Base-by-base conservation (phyloP, 2,888 invertebrate species). In the Drosophila robusta region DNA sequence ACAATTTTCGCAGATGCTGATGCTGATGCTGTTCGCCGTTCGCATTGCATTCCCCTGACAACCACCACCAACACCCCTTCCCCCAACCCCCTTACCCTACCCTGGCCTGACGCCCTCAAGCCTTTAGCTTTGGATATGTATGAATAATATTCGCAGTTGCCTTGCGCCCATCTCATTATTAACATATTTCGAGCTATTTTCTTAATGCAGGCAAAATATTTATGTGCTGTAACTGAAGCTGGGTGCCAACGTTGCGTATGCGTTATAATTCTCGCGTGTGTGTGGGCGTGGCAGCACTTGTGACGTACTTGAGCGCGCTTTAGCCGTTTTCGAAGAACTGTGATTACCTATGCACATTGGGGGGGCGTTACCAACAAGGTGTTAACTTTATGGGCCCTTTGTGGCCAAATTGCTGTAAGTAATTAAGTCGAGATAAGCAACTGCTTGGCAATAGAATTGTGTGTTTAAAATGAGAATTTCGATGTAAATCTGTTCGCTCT, bases 181-280 rank as follows among this genome's bases (percentile, higher is more conserved):
- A 87, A 83, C 87, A 84, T 84, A 87, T 80, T 89, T 83, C 70
- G 46, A 87, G 75, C 68, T 75, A 88, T 80, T 80, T 89, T 87
- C 73, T 70, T 86, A 80, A 68, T 68, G 76, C 73, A 73, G 65
- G 70, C 76, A 55, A 67, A 79, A 74, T 77, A 74, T 77, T 78
- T 78, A 74, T 83, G 46, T 51, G 61, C 61, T 65, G 58, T 60
- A 51, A 74, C 61, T 72, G 63, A 64, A 63, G 64, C 64, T 58
- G 70, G 64, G 44, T 54, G 54, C 34, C 54, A 54, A 44, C 60
- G 81, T 67, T 63, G 78, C 78, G 75, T 78, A 81, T 78, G 72
- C 75, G 68, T 68, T 65, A 65, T 79, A 73, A 70, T 73, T 68
- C 36, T 68, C 54, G 47, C 52, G 29, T 46, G 64, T 56, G 73